phyloP scores from a whole-genome alignment of 2,888 invertebrate species.

The Xylocampa areola region DNA sequence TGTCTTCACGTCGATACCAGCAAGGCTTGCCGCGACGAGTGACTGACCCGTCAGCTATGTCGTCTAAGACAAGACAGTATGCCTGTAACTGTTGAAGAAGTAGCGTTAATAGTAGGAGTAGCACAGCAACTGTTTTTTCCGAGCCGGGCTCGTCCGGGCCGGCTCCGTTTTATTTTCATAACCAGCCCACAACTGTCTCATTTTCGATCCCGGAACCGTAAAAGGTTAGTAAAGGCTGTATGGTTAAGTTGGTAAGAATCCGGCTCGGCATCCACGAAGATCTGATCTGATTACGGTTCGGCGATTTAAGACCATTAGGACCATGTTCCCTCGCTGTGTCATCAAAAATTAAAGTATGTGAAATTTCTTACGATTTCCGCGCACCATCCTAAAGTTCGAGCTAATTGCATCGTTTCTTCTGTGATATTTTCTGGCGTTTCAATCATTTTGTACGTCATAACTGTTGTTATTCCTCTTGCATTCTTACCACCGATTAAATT shows the following conservation, averaged over 20 bases:
- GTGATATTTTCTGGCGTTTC: slow-evolving; percentile 91
- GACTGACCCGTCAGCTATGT: slow-evolving; percentile 95
- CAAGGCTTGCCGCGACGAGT: slow-evolving; percentile 95
- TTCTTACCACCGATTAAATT: slow-evolving; percentile 96
- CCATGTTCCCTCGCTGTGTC: no score
- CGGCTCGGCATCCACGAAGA: no score
- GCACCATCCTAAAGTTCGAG: slow-evolving; percentile 96
- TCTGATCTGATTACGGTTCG: no score
- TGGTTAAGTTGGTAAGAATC: no score
- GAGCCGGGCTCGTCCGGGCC: no score
- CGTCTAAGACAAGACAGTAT: slow-evolving; percentile 95
- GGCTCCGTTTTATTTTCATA: no score
- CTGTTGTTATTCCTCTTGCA: slow-evolving; percentile 92
- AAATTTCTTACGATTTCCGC: slow-evolving; percentile 94
- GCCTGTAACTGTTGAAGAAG: slow-evolving; percentile 92
- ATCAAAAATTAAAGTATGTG: background rate
- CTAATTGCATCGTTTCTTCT: slow-evolving; percentile 92
- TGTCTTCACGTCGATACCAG: slow-evolving; percentile 94
- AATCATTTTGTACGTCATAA: slow-evolving; percentile 92
- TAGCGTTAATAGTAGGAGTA: background rate
- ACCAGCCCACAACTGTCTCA: no score
- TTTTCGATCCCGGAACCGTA: no score
- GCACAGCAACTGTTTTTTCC: no score
- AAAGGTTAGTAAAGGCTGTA: no score
- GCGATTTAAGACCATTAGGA: no score